These are phyloP conservation scores for Astropecten irregularis DNA, from an alignment of 53 echinoderm and acorn worm species.

Conservation along the genomic window DNA sequence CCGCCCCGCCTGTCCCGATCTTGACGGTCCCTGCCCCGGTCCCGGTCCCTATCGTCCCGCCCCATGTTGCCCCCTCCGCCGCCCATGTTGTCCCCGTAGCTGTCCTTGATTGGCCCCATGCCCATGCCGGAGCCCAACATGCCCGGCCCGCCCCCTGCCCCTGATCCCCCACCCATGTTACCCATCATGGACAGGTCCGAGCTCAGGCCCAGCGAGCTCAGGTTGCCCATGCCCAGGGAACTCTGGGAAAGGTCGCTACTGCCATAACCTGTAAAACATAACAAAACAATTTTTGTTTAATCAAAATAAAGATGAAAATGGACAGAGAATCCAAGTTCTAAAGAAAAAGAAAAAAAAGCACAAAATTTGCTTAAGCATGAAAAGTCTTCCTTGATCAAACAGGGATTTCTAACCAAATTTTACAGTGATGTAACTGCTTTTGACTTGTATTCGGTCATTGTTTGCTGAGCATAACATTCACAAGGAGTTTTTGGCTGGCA, in stretches of 20 bases:
- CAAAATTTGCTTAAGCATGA: too few relatives aligned
- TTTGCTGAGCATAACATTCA: too few relatives aligned
- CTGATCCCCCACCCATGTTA: slow-evolving; percentile 46
- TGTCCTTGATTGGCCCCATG: slow-evolving; percentile 5
- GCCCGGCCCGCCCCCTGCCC: slow-evolving; percentile 34
- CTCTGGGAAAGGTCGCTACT: slow-evolving; percentile 40
- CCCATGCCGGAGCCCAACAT: slow-evolving; percentile 18
- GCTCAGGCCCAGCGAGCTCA: slow-evolving; percentile 44
- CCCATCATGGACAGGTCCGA: slow-evolving; percentile 51
- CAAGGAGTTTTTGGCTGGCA: too few relatives aligned
- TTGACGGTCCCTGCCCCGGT: slow-evolving; percentile 42
- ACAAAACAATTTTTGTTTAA: too few relatives aligned
- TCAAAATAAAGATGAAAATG: too few relatives aligned
- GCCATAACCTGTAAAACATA: slow-evolving; percentile 31
- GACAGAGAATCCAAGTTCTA: slow-evolving; percentile 30
- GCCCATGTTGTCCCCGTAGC: slow-evolving; percentile 32
- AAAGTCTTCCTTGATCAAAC: too few relatives aligned
- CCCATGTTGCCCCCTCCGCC: slow-evolving; percentile 42
- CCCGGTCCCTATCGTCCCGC: slow-evolving; percentile 60
- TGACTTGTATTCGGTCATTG: too few relatives aligned
- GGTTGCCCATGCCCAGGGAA: slow-evolving; percentile 38
- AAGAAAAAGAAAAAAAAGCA: neutral
- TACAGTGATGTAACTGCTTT: too few relatives aligned
- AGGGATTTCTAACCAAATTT: too few relatives aligned
- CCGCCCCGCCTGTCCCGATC: slow-evolving; percentile 43